Conservation (phyloP, 2,888 invertebrate species). For the Diarsia dahlii region DNA sequence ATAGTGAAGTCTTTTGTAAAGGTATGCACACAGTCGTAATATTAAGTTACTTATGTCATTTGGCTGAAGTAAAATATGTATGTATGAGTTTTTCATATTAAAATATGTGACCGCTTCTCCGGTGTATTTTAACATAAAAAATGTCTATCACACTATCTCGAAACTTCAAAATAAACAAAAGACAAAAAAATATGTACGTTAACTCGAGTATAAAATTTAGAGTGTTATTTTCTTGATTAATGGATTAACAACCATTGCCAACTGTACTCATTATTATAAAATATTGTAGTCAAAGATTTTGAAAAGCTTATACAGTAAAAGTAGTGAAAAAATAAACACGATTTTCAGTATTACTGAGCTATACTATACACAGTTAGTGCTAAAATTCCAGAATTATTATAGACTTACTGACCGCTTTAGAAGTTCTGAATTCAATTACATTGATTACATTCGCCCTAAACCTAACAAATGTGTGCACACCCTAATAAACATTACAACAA, state of each 20-base stretch:
- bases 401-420: not conserved
- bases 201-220: not conserved
- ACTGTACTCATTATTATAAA: not conserved
- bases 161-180: not conserved
- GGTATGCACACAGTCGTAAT: conserved; percentile 7
- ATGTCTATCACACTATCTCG: not conserved
- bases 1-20: conserved; percentile 32
- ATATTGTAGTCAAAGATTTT: not conserved
- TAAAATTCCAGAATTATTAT: not conserved
- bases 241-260: not conserved
- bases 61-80: no score
- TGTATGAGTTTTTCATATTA: not conserved
- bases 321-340: not conserved
- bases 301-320: not conserved
- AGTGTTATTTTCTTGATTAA: not conserved
- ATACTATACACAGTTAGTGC: not conserved
- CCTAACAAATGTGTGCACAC: not conserved
- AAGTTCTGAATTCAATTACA: not conserved
- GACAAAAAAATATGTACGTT: not conserved
- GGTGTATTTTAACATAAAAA: not conserved
- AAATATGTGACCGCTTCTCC: not conserved
- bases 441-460: not conserved
- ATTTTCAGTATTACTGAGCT: not conserved
- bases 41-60: not conserved
- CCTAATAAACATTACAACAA: not conserved